A percentile compares a stretch with the other conserved stretches of the same genome.
phyloP scores from a whole-genome alignment of 2,113 vertebrate genomes.

The Hemicordylus capensis region DNA sequence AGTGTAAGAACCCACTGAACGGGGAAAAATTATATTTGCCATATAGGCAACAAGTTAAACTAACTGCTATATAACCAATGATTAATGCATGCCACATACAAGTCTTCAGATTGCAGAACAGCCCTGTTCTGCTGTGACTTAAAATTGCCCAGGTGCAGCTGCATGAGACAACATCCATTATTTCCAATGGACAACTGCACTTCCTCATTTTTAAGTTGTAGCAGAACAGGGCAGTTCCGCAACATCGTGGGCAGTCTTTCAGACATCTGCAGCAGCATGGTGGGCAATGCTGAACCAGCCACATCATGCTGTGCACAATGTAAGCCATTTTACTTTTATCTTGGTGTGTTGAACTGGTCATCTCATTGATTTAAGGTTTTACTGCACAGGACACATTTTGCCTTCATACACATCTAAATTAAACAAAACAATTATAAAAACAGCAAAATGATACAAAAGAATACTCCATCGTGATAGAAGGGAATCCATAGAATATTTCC shows the following conservation, averaged over 20 bases:
- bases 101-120: background rate
- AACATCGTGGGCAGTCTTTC: background rate
- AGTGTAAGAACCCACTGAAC: constrained; percentile 6
- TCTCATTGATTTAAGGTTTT: background rate
- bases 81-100: background rate
- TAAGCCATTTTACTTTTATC: background rate
- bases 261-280: too few species aligned
- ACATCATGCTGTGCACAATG: too few species aligned
- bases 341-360: background rate
- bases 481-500: background rate
- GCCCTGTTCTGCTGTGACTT: too few species aligned
- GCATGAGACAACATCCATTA: too few species aligned
- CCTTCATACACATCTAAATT: background rate
- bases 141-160: too few species aligned
- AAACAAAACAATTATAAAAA: constrained; percentile 1
- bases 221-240: too few species aligned
- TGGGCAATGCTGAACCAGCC: too few species aligned
- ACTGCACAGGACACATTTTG: background rate
- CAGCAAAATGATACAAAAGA: background rate
- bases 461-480: too few species aligned
- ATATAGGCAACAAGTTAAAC: background rate
- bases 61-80: constrained; percentile 12
- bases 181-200: too few species aligned
- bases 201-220: too few species aligned
- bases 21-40: background rate